A percentile compares a stretch with the other conserved stretches of the same genome.
Evolutionary conservation across 2,113 vertebrate genomes (phyloP).

Genomic region (Podiceps cristatus): DNA sequence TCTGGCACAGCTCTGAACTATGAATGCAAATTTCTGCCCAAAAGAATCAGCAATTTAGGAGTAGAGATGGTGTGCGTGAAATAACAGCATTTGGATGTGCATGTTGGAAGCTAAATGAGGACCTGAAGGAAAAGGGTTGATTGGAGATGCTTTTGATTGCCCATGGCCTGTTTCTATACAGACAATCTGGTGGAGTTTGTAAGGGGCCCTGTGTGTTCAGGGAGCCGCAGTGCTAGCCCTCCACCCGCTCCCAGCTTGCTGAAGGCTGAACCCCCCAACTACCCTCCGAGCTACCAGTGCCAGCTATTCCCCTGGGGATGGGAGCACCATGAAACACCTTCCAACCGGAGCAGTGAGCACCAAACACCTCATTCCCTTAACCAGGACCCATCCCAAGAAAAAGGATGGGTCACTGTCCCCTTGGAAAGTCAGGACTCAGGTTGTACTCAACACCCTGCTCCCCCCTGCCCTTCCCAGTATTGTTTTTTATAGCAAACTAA

Average conservation of each 20-base stretch:
- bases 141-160: neutral
- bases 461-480: accelerated
- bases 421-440: neutral
- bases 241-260: accelerated
- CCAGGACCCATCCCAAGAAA: accelerated
- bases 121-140: neutral
- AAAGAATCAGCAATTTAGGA: neutral
- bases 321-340: neutral
- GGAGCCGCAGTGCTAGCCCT: neutral
- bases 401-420: neutral
- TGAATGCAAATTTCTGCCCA: neutral
- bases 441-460: neutral
- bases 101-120: neutral
- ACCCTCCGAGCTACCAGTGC: neutral
- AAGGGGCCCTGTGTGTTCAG: neutral
- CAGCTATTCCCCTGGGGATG: neutral
- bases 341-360: neutral
- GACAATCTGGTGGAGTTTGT: neutral
- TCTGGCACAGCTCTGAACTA: neutral
- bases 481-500: neutral
- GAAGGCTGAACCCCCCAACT: neutral
- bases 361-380: neutral
- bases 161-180: neutral
- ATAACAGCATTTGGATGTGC: neutral
- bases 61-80: neutral